Evolutionary conservation across 2,113 vertebrate species (phyloP).

Genomic region (Mionectes macconnelli): DNA sequence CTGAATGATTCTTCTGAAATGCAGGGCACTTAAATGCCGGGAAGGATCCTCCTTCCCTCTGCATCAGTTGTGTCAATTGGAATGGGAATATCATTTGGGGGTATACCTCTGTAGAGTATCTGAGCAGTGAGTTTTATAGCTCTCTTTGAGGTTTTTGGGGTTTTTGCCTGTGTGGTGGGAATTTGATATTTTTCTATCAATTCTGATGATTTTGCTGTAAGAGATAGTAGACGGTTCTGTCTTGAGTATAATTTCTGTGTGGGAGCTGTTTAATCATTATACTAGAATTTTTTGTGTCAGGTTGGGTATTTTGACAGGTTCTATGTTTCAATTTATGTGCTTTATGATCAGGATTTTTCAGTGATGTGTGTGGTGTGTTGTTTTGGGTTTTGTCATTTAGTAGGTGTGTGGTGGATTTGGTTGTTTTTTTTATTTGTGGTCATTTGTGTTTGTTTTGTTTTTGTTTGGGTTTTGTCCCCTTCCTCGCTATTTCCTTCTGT

Average conservation of each 20-base stretch:
- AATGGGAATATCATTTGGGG: background rate
- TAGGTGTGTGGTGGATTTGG: background rate
- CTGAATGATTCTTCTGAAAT: background rate
- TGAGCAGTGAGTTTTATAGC: background rate
- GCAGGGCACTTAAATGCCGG: background rate
- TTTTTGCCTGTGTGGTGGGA: background rate
- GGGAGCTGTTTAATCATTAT: background rate
- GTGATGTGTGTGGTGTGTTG: background rate
- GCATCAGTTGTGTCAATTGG: background rate
- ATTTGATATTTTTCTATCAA: background rate
- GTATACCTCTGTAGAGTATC: background rate
- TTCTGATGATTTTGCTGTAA: background rate
- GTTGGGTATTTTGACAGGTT: background rate
- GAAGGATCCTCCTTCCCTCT: background rate
- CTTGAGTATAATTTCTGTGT: background rate
- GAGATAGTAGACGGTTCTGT: background rate
- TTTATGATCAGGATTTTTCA: background rate
- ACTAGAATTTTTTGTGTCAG: background rate
- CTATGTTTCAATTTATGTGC: background rate
- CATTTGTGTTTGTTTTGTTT: background rate
- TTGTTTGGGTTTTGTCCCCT: accelerated
- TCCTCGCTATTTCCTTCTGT: background rate
- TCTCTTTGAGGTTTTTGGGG: background rate
- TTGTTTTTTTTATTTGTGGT: background rate
- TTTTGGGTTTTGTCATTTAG: background rate